These are phyloP conservation scores for Ceratina calcarata DNA, from an alignment of 1,140 invertebrate species.

Conservation along the genomic window DNA sequence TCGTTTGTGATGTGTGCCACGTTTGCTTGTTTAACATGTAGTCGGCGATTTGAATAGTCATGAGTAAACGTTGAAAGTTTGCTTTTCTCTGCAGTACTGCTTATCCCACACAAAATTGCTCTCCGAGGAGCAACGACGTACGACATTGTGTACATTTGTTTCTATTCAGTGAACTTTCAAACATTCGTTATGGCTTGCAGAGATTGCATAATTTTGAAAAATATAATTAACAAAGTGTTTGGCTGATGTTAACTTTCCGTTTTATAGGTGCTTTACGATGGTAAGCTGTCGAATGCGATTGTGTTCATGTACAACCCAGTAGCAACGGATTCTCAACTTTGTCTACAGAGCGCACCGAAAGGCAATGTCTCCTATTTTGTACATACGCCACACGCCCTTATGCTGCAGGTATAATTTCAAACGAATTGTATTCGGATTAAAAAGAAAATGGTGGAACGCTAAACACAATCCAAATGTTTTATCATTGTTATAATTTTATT, in stretches of 20 bases:
- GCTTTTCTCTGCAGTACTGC: not conserved
- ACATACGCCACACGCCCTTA: slow-evolving; percentile 98
- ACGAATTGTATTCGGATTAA: not conserved
- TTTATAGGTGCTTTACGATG: slow-evolving; percentile 96
- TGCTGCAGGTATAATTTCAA: slow-evolving; percentile 92
- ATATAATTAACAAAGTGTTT: too few species aligned
- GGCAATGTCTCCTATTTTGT: slow-evolving; percentile 98
- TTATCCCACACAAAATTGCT: too few species aligned
- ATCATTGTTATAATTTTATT: too few species aligned
- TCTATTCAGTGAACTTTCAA: not conserved
- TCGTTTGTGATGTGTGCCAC: slow-evolving; percentile 22
- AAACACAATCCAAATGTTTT: too few species aligned
- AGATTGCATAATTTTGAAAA: not conserved
- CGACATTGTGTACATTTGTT: not conserved
- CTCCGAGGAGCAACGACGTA: too few species aligned
- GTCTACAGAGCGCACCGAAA: slow-evolving; percentile 98
- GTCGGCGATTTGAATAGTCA: not conserved
- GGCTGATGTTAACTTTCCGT: slow-evolving; percentile 10
- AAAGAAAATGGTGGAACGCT: not conserved
- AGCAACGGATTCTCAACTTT: slow-evolving; percentile 98
- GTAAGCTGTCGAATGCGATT: slow-evolving; percentile 96
- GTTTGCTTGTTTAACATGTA: slow-evolving; percentile 14
- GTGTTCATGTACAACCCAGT: slow-evolving; percentile 99
- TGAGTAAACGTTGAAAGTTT: slow-evolving; percentile 15
- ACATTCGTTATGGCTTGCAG: not conserved